Evolutionary conservation across 2,888 invertebrate genomes (phyloP).

Genomic region (Dioctria rufipes): DNA sequence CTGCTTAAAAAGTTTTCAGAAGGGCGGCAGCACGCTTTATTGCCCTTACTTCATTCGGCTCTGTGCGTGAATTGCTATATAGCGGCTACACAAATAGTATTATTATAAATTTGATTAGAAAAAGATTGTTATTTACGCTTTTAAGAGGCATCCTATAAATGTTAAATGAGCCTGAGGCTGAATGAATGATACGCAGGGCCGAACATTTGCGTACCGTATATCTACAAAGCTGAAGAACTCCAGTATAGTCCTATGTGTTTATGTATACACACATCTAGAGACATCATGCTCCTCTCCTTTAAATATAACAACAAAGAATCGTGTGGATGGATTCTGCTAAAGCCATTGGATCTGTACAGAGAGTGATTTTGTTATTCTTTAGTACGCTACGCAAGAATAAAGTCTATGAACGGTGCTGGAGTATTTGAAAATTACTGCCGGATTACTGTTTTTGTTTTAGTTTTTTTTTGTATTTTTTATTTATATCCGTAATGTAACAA

Average conservation of each 20-base stretch:
- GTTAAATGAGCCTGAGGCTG: background rate
- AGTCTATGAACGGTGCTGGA: slow-evolving; percentile 5
- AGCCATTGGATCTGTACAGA: slow-evolving; percentile 5
- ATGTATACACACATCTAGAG: background rate
- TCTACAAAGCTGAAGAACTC: background rate
- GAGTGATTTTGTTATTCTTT: slow-evolving; percentile 5
- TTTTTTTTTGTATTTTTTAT: background rate
- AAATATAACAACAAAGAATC: background rate
- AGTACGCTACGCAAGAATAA: background rate
- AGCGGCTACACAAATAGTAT: background rate
- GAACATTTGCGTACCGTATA: background rate
- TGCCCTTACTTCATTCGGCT: background rate
- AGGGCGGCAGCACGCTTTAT: slow-evolving; percentile 3
- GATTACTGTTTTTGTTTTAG: slow-evolving; percentile 29
- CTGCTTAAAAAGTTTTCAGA: background rate
- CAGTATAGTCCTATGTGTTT: background rate
- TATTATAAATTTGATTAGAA: slow-evolving; percentile 9
- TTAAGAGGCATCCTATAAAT: background rate
- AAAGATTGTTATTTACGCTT: slow-evolving; percentile 6
- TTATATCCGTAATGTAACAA: too few species aligned
- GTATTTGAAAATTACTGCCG: background rate
- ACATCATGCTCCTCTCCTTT: background rate
- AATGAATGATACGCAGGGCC: slow-evolving; percentile 10
- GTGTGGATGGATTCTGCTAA: slow-evolving; percentile 16
- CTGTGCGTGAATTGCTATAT: background rate